Base-by-base conservation (phyloP, 1,140 invertebrate genomes). In the Trichonephila inaurata region DNA sequence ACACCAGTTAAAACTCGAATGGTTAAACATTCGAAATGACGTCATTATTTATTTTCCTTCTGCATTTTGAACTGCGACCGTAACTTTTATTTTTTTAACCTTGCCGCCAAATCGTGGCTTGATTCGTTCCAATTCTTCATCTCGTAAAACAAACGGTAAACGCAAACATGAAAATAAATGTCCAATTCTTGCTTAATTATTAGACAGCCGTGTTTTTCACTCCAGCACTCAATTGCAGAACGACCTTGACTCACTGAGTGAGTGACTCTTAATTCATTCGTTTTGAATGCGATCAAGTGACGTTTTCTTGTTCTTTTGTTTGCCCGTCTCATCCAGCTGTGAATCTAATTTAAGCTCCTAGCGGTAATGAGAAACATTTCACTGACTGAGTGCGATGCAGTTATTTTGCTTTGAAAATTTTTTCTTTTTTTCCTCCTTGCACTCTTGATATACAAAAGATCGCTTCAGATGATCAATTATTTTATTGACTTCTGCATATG, bases 311-410 rank as follows among this genome's bases (percentile, higher is more conserved):
- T 60, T 85, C 82, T 69, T 91, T 90, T 90, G 33, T 77, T 51
- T 18, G n/a, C 60, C 19, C 51, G n/a, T 44, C 28, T 85, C 82
- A 72, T 58, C n/a, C 90, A 92, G 90, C 90, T 92, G 81, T 85
- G 81, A 66, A 85, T 85, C 90, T 92, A 92, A 92, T 85, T 92
- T 92, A 92, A n/a, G 81, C 40, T 33, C 62, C 77, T 14, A 10
- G 28, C n/a, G 51, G 19, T 81, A 72, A 91, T 91, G 24, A 60
- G 51, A 12, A 51, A 21, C 88, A 14, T 72, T 69, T n/a, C 33
- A 40, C 33, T 33, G 33, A 58, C 69, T 33, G 28, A 14, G 28
- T 77, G 72, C 14, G 1, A 16, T 16, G n/a, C 69, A 72, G 69
- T 28, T 18, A 2, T 19, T 21, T 33, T 19, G 85, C 58, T 64